Evolutionary conservation across 2,113 vertebrate species (phyloP).

Genomic region (Sisor rabdophorus): DNA sequence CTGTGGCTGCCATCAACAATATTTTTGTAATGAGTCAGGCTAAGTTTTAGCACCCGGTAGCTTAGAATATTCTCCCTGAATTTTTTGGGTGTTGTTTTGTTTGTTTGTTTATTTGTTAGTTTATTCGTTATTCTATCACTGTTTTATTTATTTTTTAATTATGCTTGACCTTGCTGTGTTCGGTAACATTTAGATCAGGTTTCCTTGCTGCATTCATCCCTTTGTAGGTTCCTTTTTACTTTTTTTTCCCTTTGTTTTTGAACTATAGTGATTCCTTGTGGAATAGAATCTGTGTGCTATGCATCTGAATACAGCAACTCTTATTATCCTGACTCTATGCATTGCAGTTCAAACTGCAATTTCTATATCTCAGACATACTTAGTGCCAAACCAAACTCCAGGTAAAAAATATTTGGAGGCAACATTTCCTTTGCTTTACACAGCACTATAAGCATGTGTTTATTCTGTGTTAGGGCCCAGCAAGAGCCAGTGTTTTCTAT

Average conservation of each 20-base stretch:
- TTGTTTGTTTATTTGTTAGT: background rate
- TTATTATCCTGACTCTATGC: slow-evolving; percentile 5
- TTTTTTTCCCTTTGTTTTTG: background rate
- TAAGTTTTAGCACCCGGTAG: background rate
- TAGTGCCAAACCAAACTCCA: slow-evolving; percentile 9
- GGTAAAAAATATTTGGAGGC: slow-evolving; percentile 16
- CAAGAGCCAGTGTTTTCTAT: slow-evolving; percentile 1
- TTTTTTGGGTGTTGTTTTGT: slow-evolving; percentile 10
- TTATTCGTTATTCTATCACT: background rate
- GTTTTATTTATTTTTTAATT: background rate
- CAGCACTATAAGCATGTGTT: slow-evolving; percentile 12
- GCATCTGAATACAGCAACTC: background rate
- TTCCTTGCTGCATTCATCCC: background rate
- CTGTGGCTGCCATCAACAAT: background rate
- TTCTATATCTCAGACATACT: background rate
- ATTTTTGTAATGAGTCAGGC: slow-evolving; percentile 14
- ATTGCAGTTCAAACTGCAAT: background rate
- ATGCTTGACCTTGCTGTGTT: background rate
- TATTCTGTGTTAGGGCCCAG: slow-evolving; percentile 14
- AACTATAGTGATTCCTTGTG: background rate
- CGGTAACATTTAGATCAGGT: background rate
- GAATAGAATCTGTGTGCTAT: background rate
- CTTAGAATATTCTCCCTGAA: background rate
- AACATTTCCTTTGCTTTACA: background rate
- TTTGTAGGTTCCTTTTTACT: background rate